Evolutionary conservation across 1,140 invertebrate genomes (phyloP), one percentile per base, ranked within the genome.

Genomic region (Drosophila novamexicana): DNA sequence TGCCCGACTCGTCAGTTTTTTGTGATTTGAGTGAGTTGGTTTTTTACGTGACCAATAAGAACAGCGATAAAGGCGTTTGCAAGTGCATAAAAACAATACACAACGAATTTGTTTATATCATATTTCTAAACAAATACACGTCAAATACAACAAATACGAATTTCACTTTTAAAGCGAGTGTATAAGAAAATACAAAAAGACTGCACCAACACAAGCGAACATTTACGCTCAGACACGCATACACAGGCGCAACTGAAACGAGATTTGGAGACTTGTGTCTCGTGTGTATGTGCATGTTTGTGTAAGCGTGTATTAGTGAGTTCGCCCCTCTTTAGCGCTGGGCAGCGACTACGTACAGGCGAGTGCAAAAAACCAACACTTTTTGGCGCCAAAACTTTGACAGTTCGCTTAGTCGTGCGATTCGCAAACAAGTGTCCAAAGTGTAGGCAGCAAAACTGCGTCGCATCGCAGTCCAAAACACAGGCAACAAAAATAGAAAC

Each of bases 371-470:
- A 81, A 84, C 77, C 74, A 80, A 69, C 76, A 58, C 47, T 91
- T 90, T 90, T 91, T 91, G 83, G 88, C 88, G 88, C 80, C 77
- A 91, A 91, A 91, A 84, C 12, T 90, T 91, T 91, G 88, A 90
- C 88, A 71, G 75, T 82, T 90, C 71, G 77, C 58, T 90, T 82
- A 65, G 63, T 61, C 47, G 59, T 57, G 64, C 5, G 39, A 81
- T 84, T 82, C 79, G 82, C 85, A 79, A 85, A 90, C 81, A 85
- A 90, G 81, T 79, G 68, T 47, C 40, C 50, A 81, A 72, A 81
- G 62, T 65, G 42, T 40, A 76, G 52, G 52, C 68, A 58, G 72
- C 63, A 79, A 90, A 77, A 79, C 77, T 83, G 80, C 70, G 75
- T 77, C 79, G 65, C 59, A 79, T 72, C 54, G 70, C 44, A 65